These are phyloP conservation scores for Agrochola lychnidis DNA, from an alignment of 2,888 invertebrate species.

Conservation along the genomic window DNA sequence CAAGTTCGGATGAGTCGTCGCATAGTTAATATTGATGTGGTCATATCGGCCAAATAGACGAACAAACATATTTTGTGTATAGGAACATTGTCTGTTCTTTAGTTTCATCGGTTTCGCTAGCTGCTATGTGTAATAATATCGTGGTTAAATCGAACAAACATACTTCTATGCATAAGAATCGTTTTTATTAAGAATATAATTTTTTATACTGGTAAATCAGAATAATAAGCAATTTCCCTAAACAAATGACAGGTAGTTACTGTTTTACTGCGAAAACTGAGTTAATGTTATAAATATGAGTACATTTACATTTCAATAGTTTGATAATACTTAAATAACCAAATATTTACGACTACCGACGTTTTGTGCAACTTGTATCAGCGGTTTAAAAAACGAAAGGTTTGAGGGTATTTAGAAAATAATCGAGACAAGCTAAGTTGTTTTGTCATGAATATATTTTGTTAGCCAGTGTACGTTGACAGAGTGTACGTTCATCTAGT, in stretches of 20 bases:
- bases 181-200: too few species aligned
- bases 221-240: not conserved
- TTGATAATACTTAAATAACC: not conserved
- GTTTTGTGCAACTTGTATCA: constrained; percentile 11
- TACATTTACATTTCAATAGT: not conserved
- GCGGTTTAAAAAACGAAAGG: not conserved
- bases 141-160: constrained; percentile 5
- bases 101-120: not conserved
- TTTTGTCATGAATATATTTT: constrained; percentile 18
- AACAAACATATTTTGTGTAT: too few species aligned
- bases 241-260: not conserved
- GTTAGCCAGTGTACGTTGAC: constrained; percentile 9
- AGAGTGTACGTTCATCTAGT: not conserved
- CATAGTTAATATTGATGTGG: constrained; percentile 20
- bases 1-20: too few species aligned
- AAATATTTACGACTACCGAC: constrained; percentile 2
- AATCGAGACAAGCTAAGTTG: constrained; percentile 15
- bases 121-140: not conserved
- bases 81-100: not conserved
- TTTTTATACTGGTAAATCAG: constrained; percentile 1
- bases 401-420: constrained; percentile 10
- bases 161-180: not conserved
- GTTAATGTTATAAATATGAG: not conserved
- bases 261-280: too few species aligned
- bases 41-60: constrained; percentile 1